Evolutionary conservation across 2,888 invertebrate species (phyloP).

Genomic region (Calameuta idolon): DNA sequence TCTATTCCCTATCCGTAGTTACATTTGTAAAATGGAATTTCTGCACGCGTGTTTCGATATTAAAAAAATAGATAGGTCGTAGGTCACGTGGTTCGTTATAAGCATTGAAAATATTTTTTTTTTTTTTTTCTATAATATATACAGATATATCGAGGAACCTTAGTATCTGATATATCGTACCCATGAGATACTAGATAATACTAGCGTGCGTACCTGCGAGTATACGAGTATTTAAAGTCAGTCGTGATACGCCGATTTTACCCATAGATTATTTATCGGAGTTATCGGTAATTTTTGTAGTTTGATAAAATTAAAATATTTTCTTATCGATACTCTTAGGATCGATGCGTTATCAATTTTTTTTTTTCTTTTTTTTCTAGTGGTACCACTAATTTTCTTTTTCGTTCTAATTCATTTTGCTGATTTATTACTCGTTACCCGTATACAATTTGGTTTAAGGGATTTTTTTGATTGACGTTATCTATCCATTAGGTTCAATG

Average conservation of each 20-base stretch:
- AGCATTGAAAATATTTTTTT: background rate
- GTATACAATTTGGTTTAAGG: conserved; percentile 7
- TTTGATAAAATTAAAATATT: background rate
- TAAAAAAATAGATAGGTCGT: background rate
- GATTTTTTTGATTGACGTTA: conserved; percentile 34
- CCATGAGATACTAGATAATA: background rate
- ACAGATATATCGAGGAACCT: background rate
- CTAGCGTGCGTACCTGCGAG: background rate
- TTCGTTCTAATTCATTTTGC: background rate
- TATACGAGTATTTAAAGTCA: background rate
- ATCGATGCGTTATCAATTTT: background rate
- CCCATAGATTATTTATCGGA: background rate
- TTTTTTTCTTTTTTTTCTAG: background rate
- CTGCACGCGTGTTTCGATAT: background rate
- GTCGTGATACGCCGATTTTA: background rate
- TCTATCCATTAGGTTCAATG: conserved; percentile 13
- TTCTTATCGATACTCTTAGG: background rate
- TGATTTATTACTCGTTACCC: background rate
- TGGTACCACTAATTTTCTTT: background rate
- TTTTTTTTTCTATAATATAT: background rate
- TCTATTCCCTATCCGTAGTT: background rate
- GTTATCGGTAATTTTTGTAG: background rate
- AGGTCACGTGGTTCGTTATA: background rate
- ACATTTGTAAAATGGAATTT: background rate
- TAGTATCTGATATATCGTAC: background rate